phyloP scores from a whole-genome alignment of 2,888 invertebrate species.

The Plagodis dolabraria region DNA sequence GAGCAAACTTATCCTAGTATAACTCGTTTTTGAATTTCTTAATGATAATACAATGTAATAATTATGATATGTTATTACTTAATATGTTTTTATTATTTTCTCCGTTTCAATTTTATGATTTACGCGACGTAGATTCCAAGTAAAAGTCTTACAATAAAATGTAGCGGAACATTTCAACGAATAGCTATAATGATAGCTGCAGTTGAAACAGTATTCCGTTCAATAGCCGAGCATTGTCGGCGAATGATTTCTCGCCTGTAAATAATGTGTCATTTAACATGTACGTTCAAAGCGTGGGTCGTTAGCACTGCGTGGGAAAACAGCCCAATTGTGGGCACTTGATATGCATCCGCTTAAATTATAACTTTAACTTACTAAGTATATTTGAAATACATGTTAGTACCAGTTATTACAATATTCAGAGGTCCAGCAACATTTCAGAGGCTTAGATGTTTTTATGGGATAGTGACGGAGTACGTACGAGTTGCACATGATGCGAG shows the following conservation, averaged over 20 bases:
- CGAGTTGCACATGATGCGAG: too few relatives aligned
- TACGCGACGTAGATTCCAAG: not conserved
- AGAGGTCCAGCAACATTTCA: too few relatives aligned
- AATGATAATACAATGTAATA: too few relatives aligned
- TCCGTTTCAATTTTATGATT: not conserved
- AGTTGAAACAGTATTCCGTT: constrained; percentile 20
- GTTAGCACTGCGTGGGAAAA: constrained; percentile 69
- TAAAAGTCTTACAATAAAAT: constrained; percentile 4
- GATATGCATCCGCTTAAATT: constrained; percentile 28
- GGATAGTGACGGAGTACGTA: too few relatives aligned
- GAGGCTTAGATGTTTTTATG: too few relatives aligned
- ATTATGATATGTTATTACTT: too few relatives aligned
- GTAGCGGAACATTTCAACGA: constrained; percentile 7
- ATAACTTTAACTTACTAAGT: constrained; percentile 2
- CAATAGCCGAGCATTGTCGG: constrained; percentile 35
- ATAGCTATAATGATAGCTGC: constrained; percentile 11
- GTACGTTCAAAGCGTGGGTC: constrained; percentile 63
- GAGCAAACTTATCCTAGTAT: too few relatives aligned
- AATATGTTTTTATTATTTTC: too few relatives aligned
- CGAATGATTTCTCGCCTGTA: constrained; percentile 42
- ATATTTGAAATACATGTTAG: too few relatives aligned
- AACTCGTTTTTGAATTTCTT: too few relatives aligned
- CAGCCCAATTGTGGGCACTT: constrained; percentile 60
- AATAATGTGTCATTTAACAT: constrained; percentile 56
- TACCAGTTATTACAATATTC: too few relatives aligned